A percentile compares a stretch with the other conserved stretches of the same genome.
Evolutionary conservation across 1,140 invertebrate genomes (phyloP).

Genomic region (Aricia agestis): DNA sequence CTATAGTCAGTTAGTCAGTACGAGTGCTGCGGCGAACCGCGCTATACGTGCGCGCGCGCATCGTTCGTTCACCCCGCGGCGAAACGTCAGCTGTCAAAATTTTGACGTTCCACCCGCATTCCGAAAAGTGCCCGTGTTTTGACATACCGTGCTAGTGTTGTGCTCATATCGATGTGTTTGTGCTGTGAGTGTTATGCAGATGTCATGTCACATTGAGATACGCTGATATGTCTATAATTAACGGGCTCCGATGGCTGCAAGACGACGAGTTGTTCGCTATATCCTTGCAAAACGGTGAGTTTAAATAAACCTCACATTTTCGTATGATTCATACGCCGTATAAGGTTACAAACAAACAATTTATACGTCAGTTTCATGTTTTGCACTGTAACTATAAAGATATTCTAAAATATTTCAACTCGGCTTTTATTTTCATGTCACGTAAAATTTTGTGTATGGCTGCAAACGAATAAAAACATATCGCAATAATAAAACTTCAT

Average conservation of each 20-base stretch:
- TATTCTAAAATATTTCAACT: background rate
- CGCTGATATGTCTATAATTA: conserved; percentile 74
- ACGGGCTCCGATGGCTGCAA: conserved; percentile 69
- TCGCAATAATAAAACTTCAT: background rate
- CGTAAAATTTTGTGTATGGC: background rate
- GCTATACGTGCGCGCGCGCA: conserved; percentile 52
- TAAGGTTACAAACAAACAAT: background rate
- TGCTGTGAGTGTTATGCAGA: conserved; percentile 48
- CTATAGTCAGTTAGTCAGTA: conserved; percentile 35
- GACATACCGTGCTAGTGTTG: conserved; percentile 54
- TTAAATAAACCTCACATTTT: background rate
- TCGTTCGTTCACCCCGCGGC: conserved; percentile 58
- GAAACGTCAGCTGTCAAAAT: conserved; percentile 59
- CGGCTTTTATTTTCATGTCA: background rate
- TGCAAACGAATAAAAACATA: background rate
- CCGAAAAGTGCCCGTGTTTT: conserved; percentile 33
- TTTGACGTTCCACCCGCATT: conserved; percentile 46
- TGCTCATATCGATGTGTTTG: conserved; percentile 50
- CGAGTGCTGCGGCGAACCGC: conserved; percentile 48
- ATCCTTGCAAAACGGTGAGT: conserved; percentile 68
- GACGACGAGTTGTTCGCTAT: conserved; percentile 68
- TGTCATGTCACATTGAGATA: conserved; percentile 69
- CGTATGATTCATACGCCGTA: background rate
- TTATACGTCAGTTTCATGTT: background rate
- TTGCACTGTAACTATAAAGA: too few relatives aligned